Conservation (phyloP, 2,113 vertebrate species). For the Trogon melanurus region DNA sequence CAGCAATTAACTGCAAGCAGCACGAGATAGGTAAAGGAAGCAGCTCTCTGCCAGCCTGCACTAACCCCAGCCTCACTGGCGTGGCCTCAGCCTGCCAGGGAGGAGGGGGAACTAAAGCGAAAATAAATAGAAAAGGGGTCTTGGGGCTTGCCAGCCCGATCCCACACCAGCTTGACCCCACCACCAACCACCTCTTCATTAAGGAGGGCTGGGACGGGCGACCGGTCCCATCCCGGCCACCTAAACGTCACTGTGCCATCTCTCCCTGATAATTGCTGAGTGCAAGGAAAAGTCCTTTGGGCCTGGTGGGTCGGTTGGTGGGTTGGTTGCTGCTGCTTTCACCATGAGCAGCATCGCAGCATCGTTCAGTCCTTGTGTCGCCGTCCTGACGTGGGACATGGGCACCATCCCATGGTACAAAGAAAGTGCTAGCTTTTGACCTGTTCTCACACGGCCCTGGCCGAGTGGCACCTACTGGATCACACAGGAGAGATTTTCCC, state of each 20-base stretch:
- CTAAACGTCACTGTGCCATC: not conserved
- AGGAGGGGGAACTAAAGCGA: not conserved
- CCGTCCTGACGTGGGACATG: fast-evolving
- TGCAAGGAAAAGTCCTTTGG: not conserved
- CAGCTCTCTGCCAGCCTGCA: not conserved
- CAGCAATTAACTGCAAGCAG: not conserved
- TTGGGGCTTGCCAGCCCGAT: not conserved
- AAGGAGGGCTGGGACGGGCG: not conserved
- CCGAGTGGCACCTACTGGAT: conserved; percentile 79
- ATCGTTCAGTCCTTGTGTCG: not conserved
- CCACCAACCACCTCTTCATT: not conserved
- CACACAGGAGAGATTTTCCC: conserved; percentile 81
- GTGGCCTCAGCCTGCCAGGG: not conserved
- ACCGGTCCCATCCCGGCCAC: not conserved
- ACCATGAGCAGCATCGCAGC: not conserved
- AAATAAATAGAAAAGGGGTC: not conserved
- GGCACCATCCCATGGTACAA: not conserved
- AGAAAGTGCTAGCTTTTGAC: conserved; percentile 21
- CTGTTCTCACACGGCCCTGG: not conserved
- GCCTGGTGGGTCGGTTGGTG: not conserved
- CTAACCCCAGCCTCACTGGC: not conserved
- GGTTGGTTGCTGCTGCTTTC: not conserved
- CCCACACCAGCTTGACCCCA: fast-evolving
- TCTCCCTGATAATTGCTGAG: not conserved
- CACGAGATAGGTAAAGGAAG: not conserved